Conservation (phyloP, 2,888 invertebrate genomes). For the Masnerella sp. region DNA sequence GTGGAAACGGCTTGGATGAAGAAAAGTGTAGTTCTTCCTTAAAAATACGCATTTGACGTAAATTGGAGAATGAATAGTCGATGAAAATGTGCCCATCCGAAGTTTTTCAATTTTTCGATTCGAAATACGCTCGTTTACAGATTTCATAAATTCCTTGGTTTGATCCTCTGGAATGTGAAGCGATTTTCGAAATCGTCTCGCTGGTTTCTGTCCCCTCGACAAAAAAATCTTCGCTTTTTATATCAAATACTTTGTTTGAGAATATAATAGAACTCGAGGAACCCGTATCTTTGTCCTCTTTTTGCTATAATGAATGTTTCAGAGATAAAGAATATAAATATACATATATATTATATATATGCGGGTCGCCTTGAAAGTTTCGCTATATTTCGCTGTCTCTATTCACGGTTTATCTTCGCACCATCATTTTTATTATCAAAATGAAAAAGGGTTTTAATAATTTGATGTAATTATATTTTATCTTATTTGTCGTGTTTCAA, state of each 20-base stretch:
- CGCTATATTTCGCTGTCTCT: neutral
- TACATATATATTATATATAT: slow-evolving; percentile 9
- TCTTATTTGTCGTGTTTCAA: neutral
- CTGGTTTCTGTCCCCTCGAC: neutral
- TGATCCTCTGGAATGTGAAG: neutral
- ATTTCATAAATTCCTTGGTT: slow-evolving; percentile 5
- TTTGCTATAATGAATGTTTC: slow-evolving; percentile 17
- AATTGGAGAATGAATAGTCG: neutral
- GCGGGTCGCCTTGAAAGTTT: slow-evolving; percentile 20
- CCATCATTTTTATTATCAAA: too few relatives aligned
- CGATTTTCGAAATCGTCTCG: neutral
- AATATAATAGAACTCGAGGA: slow-evolving; percentile 22
- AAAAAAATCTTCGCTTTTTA: slow-evolving; percentile 7
- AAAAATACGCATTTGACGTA: too few relatives aligned
- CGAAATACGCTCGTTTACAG: neutral
- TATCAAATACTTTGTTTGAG: slow-evolving; percentile 26
- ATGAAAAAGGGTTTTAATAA: neutral
- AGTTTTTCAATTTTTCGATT: neutral
- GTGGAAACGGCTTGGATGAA: too few relatives aligned
- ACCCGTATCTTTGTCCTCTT: slow-evolving; percentile 21
- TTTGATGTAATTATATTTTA: too few relatives aligned
- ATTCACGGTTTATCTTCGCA: neutral
- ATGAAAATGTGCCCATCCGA: neutral
- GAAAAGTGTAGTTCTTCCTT: too few relatives aligned
- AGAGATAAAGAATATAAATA: slow-evolving; percentile 24